Evolutionary conservation across 2,113 vertebrate species (phyloP).

Genomic region (Pygoscelis antarcticus): DNA sequence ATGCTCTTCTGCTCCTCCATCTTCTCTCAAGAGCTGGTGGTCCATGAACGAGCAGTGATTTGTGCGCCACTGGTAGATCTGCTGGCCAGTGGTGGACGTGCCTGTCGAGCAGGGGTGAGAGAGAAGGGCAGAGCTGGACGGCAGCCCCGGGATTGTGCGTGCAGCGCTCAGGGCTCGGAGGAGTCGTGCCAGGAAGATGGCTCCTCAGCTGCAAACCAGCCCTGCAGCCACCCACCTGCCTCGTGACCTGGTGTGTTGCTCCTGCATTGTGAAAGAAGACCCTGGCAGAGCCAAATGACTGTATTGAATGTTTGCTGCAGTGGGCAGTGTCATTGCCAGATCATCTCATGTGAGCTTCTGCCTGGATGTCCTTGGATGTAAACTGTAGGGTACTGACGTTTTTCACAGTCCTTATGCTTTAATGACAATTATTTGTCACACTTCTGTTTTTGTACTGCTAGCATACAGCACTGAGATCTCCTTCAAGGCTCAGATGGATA

Average conservation of each 20-base stretch:
- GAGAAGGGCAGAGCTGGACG: neutral
- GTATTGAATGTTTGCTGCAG: neutral
- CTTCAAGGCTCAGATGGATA: neutral
- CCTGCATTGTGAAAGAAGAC: neutral
- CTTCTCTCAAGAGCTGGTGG: neutral
- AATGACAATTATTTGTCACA: neutral
- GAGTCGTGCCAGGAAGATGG: neutral
- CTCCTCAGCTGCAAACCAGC: neutral
- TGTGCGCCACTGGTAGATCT: neutral
- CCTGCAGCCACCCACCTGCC: neutral
- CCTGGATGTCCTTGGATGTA: neutral
- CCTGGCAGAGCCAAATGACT: neutral
- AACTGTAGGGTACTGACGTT: neutral
- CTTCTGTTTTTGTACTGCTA: neutral
- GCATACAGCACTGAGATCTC: neutral
- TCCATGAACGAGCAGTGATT: fast-evolving
- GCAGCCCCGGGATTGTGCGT: fast-evolving
- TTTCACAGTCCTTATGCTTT: neutral
- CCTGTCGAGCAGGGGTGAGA: neutral
- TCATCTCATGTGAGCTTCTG: neutral
- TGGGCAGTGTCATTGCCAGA: neutral
- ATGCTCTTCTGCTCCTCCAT: neutral
- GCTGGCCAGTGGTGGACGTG: neutral
- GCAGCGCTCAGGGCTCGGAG: fast-evolving
- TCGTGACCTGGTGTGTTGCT: fast-evolving